Percentiles rank a stretch among this genome's conserved stretches.
phyloP scores from a whole-genome alignment of 1,140 invertebrate species.

The Drosophila teissieri region DNA sequence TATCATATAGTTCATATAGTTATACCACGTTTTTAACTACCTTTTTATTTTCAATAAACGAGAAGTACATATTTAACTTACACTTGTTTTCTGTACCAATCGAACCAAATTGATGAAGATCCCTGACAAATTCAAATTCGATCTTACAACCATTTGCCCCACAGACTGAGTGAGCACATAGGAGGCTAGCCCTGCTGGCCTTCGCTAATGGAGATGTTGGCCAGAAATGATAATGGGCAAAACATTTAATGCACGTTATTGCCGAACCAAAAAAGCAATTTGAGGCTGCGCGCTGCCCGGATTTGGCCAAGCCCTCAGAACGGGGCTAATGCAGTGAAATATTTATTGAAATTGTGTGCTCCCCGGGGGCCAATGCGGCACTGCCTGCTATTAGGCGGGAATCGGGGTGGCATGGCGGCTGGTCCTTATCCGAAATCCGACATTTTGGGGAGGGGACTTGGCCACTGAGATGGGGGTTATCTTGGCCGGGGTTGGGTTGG shows the following conservation, averaged over 20 bases:
- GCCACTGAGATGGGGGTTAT: slow-evolving; percentile 24
- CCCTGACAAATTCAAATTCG: neutral
- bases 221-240: slow-evolving; percentile 78
- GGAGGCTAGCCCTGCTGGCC: neutral
- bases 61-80: too few relatives aligned
- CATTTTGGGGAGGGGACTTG: slow-evolving; percentile 43
- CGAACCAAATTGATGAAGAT: too few relatives aligned
- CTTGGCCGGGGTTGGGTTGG: slow-evolving; percentile 10
- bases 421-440: slow-evolving; percentile 51
- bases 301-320: slow-evolving; percentile 39
- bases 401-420: slow-evolving; percentile 6
- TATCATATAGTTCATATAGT: too few relatives aligned
- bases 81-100: too few relatives aligned
- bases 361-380: slow-evolving; percentile 75
- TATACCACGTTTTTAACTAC: too few relatives aligned
- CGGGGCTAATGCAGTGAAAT: slow-evolving; percentile 80
- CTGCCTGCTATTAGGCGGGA: slow-evolving; percentile 67
- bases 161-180: neutral
- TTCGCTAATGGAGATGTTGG: slow-evolving; percentile 74
- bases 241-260: slow-evolving; percentile 83
- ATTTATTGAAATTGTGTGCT: slow-evolving; percentile 83
- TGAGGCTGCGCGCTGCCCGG: slow-evolving; percentile 57
- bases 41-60: too few relatives aligned
- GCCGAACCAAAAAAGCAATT: slow-evolving; percentile 76
- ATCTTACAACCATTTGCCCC: neutral